phyloP scores from a whole-genome alignment of 2,797 vertebrate species.

The Mormyrops attenuatus region DNA sequence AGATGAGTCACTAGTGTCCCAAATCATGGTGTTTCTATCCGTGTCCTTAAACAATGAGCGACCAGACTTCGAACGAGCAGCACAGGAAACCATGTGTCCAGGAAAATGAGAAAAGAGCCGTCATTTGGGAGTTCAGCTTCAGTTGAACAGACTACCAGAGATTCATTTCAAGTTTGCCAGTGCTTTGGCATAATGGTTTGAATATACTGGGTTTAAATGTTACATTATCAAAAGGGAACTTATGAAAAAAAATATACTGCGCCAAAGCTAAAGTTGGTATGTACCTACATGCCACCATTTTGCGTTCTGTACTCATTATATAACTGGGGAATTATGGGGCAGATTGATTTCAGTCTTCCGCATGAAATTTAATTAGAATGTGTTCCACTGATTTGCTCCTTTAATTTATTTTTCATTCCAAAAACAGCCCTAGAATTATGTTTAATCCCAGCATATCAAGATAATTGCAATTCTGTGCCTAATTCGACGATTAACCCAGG shows the following conservation, averaged over 20 bases:
- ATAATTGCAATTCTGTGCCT: slow-evolving; percentile 28
- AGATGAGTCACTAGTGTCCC: not conserved
- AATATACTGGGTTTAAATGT: not conserved
- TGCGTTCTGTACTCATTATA: not conserved
- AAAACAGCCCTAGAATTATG: slow-evolving; percentile 31
- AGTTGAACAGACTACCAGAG: not conserved
- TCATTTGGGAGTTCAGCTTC: not conserved
- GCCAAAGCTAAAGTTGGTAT: not conserved
- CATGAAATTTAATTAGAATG: slow-evolving; percentile 40
- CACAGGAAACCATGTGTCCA: not conserved
- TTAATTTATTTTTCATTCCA: slow-evolving; percentile 35
- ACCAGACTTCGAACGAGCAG: not conserved
- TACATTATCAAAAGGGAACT: not conserved
- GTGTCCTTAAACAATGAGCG: not conserved
- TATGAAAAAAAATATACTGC: not conserved
- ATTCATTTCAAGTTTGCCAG: not conserved
- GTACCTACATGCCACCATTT: not conserved
- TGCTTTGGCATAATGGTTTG: not conserved
- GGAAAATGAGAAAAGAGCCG: not conserved
- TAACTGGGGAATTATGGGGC: slow-evolving; percentile 24
- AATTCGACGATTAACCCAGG: slow-evolving; percentile 36
- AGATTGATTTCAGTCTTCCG: slow-evolving; percentile 37
- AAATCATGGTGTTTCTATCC: not conserved
- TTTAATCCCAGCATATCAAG: slow-evolving; percentile 25
- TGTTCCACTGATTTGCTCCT: slow-evolving; percentile 39